A percentile compares a stretch with the other conserved stretches of the same genome.
Evolutionary conservation across 2,888 invertebrate species (phyloP).

Genomic region (Melanotus villosus): DNA sequence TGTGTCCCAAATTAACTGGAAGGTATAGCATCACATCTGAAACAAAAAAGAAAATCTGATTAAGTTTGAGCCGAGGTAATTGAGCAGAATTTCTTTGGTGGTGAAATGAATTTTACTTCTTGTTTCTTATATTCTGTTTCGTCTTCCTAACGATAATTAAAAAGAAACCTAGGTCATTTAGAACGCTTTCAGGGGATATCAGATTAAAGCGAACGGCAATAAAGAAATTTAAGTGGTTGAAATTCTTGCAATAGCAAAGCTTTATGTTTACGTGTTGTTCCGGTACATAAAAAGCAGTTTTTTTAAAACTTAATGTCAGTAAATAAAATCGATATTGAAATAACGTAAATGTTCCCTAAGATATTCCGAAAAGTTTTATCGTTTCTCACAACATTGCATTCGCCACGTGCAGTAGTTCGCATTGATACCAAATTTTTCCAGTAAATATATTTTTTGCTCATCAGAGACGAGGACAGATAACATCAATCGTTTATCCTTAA

Average conservation of each 20-base stretch:
- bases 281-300: too few species aligned
- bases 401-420: background rate
- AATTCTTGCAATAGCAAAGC: too few species aligned
- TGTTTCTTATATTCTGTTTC: background rate
- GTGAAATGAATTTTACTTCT: background rate
- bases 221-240: too few species aligned
- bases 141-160: background rate
- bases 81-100: background rate
- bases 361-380: background rate
- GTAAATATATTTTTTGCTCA: conserved; percentile 27
- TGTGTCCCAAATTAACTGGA: background rate
- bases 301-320: too few species aligned
- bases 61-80: conserved; percentile 5
- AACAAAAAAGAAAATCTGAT: conserved; percentile 18
- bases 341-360: background rate
- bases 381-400: background rate
- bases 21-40: conserved; percentile 15
- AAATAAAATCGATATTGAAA: background rate
- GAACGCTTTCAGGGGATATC: too few species aligned
- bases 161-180: background rate
- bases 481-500: conserved; percentile 26
- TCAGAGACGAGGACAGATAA: conserved; percentile 21
- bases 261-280: too few species aligned
- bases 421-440: conserved; percentile 14
- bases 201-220: too few species aligned